Evolutionary conservation across 2,797 vertebrate species (phyloP).

Genomic region (Premnoplex brunnescens): DNA sequence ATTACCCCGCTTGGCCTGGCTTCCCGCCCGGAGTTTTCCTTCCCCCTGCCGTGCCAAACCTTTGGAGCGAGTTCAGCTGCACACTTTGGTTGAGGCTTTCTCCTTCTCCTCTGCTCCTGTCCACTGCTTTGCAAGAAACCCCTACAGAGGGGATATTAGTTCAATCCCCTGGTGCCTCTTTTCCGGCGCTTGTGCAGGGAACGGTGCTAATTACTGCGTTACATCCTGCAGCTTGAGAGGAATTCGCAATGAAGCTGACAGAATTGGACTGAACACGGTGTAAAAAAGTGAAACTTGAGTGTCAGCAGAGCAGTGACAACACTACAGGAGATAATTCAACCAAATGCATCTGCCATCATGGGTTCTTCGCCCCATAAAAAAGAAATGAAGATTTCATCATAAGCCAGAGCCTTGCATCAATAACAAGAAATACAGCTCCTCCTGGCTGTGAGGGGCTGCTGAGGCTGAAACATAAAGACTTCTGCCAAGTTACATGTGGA

Average conservation of each 20-base stretch:
- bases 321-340: neutral
- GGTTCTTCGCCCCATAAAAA: neutral
- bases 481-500: neutral
- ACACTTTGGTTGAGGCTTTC: neutral
- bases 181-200: neutral
- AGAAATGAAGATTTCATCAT: neutral
- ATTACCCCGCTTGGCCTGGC: accelerated
- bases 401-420: neutral
- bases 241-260: neutral
- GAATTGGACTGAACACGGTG: neutral
- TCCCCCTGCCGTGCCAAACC: accelerated
- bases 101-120: neutral
- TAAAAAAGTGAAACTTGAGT: neutral
- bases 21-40: accelerated
- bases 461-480: neutral
- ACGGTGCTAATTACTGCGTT: neutral
- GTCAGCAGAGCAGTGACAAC: neutral
- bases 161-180: slow-evolving; percentile 36
- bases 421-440: slow-evolving; percentile 6
- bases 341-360: neutral
- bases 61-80: accelerated
- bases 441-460: slow-evolving; percentile 5
- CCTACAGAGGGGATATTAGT: slow-evolving; percentile 9
- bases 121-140: neutral
- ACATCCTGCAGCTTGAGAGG: slow-evolving; percentile 40